Base-by-base conservation (phyloP, 2,888 invertebrate genomes). In the Protodeltote pygarga region DNA sequence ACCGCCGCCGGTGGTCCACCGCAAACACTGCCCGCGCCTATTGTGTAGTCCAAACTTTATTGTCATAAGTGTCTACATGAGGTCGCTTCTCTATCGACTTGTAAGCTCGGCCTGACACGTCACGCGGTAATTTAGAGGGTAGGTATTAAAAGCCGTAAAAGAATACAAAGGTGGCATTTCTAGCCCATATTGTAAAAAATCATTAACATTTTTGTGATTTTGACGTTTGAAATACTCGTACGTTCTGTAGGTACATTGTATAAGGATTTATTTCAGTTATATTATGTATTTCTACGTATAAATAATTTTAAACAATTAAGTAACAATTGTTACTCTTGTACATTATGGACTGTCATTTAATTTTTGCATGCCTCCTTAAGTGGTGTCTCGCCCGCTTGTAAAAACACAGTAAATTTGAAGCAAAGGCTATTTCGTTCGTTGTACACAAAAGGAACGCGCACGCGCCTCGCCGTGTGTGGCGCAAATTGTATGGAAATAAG, bases 401-500 rank as follows among this genome's bases (percentile, higher is more conserved):
- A 51, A 50, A 54, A 37, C 17, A 14, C 23, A 24, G 13, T 31
- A 29, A n/a, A 44, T 42, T 54, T 67, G 23, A 41, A 39, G 23
- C 20, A 27, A 49, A 37, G 41, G 41, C 47, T 59, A 63, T 63
- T 71, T 71, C 65, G 66, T 69, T 65, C 47, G 63, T 59, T 55
- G 65, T 80, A 78, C 75, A 49, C 68, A 62, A 75, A 78, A 71
- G 59, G 41, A 63, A 61, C 57, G 45, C 65, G 75, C 83, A 75
- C 78, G 79, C 76, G 76, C 65, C 45, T 49, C 84, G 34, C 63
- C 79, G 81, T 88, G 87, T 87, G 88, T 83, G 85, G 85, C 77
- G 71, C 78, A 83, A 86, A 87, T 87, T 86, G 86, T 87, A 88
- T 87, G 88, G 80, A 84, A 87, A 87, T 87, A 79, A 82, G 77